Percentiles rank a stretch among this genome's conserved stretches.
These are phyloP conservation scores for Psephotus haematonotus DNA, from an alignment of 2,113 vertebrate genomes.

Conservation along the genomic window DNA sequence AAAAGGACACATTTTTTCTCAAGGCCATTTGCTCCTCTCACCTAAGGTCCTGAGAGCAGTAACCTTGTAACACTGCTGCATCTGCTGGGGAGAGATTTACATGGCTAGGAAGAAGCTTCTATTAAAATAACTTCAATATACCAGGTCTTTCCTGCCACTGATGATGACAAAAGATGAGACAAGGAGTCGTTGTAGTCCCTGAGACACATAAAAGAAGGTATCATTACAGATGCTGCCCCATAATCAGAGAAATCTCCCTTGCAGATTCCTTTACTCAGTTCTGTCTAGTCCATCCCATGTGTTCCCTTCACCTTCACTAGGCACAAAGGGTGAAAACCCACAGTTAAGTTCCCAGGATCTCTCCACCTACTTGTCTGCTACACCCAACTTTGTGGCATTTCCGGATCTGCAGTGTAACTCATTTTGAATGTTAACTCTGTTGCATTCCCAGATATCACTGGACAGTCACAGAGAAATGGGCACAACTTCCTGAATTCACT, in stretches of 20 bases:
- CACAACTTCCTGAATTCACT: neutral
- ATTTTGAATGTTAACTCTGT: neutral
- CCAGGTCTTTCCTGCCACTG: neutral
- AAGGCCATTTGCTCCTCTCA: neutral
- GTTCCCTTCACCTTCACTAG: neutral
- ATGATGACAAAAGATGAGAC: neutral
- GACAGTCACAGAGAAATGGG: accelerated
- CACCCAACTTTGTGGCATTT: neutral
- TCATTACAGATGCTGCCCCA: neutral
- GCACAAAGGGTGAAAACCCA: neutral
- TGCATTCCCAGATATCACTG: accelerated
- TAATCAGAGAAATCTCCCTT: neutral
- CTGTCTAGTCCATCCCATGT: accelerated
- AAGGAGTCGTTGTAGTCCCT: neutral
- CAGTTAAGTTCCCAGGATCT: neutral
- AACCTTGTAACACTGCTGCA: neutral
- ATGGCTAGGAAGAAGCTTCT: neutral
- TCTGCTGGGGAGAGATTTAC: neutral
- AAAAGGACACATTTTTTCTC: neutral
- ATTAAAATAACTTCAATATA: neutral
- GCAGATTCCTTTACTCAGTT: neutral
- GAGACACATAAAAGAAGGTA: neutral
- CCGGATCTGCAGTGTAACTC: neutral
- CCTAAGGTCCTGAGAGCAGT: neutral
- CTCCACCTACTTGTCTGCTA: neutral